Evolutionary conservation across 2,113 vertebrate genomes (phyloP).

Genomic region (Hydrolagus affinis): DNA sequence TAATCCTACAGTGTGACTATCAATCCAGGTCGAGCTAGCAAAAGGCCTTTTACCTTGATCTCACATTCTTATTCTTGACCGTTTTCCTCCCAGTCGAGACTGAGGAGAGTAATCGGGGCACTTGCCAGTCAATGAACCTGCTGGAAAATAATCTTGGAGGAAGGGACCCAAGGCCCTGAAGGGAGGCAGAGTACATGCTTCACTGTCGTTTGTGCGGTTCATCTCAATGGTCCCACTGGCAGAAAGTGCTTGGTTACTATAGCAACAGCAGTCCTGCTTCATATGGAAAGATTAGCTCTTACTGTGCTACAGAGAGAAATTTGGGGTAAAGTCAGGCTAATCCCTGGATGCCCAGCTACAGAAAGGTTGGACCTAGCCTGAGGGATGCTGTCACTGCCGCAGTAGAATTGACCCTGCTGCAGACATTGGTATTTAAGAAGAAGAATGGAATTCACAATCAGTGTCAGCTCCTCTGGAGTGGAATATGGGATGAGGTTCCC

Average conservation of each 20-base stretch:
- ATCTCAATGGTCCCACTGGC: constrained; percentile 67
- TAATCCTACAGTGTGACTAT: neutral
- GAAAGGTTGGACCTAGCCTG: constrained; percentile 70
- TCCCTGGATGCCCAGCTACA: constrained; percentile 68
- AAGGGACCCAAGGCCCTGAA: constrained; percentile 54
- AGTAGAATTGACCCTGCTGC: constrained; percentile 64
- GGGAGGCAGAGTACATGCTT: constrained; percentile 61
- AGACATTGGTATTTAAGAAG: constrained; percentile 65
- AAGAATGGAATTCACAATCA: constrained; percentile 67
- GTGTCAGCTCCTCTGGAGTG: constrained; percentile 55
- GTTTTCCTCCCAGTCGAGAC: constrained; percentile 48
- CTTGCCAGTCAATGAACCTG: constrained; percentile 50
- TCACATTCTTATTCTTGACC: constrained; percentile 46
- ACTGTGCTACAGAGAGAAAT: constrained; percentile 72
- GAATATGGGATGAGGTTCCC: constrained; percentile 54
- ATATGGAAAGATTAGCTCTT: constrained; percentile 75
- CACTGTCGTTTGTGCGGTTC: constrained; percentile 62
- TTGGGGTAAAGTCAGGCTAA: constrained; percentile 73
- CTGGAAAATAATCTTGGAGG: constrained; percentile 58
- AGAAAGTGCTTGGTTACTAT: constrained; percentile 73
- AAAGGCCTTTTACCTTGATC: constrained; percentile 39
- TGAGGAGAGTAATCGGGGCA: constrained; percentile 52
- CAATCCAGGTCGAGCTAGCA: neutral
- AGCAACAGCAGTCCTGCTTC: constrained; percentile 73
- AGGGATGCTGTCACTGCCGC: constrained; percentile 62